Percentiles rank a stretch among this genome's conserved stretches.
Evolutionary conservation across 2,797 vertebrate genomes (phyloP).

Genomic region (Melanotaenia maccullochi): DNA sequence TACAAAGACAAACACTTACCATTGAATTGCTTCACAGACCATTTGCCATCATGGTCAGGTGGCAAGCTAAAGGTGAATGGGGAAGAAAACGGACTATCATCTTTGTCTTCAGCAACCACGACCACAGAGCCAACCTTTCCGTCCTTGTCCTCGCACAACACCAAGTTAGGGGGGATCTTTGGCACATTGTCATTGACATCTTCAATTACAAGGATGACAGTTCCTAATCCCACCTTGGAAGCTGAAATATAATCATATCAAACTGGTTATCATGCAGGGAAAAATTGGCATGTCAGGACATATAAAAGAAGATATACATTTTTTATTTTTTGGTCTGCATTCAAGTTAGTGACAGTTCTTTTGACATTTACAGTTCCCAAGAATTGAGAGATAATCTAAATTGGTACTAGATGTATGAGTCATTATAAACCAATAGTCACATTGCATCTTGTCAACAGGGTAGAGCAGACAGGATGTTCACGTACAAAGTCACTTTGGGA

Average conservation of each 20-base stretch:
- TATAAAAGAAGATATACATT: no score
- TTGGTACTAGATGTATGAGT: constrained; percentile 14
- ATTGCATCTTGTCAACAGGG: constrained; percentile 28
- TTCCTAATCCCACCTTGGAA: constrained; percentile 87
- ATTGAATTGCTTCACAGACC: constrained; percentile 73
- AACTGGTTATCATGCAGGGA: background rate
- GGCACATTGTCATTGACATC: constrained; percentile 88
- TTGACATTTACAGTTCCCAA: background rate
- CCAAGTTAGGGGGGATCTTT: constrained; percentile 44
- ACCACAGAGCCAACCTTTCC: constrained; percentile 70
- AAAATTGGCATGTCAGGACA: background rate
- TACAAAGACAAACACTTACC: constrained; percentile 73
- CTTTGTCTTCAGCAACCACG: constrained; percentile 79
- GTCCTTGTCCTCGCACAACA: constrained; percentile 79
- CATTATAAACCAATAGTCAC: constrained; percentile 5
- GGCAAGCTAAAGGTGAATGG: constrained; percentile 84
- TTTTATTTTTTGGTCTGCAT: background rate
- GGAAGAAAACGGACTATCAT: constrained; percentile 72
- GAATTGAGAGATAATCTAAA: background rate
- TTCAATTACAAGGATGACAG: constrained; percentile 82
- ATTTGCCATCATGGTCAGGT: constrained; percentile 44
- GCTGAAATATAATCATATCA: constrained; percentile 70
- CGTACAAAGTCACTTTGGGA: constrained; percentile 37
- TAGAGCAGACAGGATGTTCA: constrained; percentile 5
- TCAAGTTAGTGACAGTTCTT: background rate